These are phyloP conservation scores for Unio pictorum DNA, from an alignment of 2,888 invertebrate genomes.

Conservation along the genomic window DNA sequence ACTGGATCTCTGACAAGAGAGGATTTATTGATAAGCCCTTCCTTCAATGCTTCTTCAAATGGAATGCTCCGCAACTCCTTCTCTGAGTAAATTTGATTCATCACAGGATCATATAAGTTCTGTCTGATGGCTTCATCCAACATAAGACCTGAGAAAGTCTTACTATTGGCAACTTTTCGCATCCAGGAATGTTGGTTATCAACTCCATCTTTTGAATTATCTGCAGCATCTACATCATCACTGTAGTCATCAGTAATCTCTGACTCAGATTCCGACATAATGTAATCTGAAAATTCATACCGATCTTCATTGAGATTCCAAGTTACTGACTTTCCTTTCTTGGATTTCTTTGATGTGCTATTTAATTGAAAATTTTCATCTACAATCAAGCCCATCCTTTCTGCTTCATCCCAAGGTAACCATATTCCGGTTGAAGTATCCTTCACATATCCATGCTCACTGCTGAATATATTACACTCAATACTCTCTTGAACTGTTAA, in stretches of 20 bases:
- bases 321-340: conserved; percentile 74
- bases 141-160: conserved; percentile 39
- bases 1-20: conserved; percentile 62
- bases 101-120: conserved; percentile 61
- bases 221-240: too few relatives aligned
- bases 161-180: neutral
- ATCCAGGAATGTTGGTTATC: too few relatives aligned
- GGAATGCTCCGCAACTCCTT: conserved; percentile 43
- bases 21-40: conserved; percentile 54
- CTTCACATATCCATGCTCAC: conserved; percentile 74
- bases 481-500: conserved; percentile 45
- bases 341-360: neutral
- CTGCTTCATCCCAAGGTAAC: conserved; percentile 56
- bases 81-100: conserved; percentile 53
- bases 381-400: conserved; percentile 41
- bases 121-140: conserved; percentile 63
- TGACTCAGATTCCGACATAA: too few relatives aligned
- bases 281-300: too few relatives aligned
- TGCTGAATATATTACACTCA: conserved; percentile 61
- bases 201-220: too few relatives aligned
- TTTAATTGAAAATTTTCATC: conserved; percentile 11
- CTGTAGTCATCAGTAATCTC: too few relatives aligned
- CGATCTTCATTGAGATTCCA: conserved; percentile 75
- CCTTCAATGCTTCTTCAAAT: conserved; percentile 56
- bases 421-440: conserved; percentile 56